Conservation (phyloP, 1,140 invertebrate species). For the Ceratosolen solmsi region DNA sequence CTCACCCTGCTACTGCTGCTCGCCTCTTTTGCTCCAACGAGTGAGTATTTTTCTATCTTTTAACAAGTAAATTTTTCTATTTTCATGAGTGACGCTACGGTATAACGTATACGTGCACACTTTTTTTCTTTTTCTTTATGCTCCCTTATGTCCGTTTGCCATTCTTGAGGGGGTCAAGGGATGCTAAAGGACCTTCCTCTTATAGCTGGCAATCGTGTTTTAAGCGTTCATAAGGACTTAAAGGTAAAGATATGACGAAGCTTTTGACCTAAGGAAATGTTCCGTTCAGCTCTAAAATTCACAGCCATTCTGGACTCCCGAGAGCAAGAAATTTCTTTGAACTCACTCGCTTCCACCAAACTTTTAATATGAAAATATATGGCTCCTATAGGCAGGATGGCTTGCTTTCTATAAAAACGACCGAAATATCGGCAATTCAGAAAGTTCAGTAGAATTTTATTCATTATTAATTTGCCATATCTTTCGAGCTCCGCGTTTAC, state of each 20-base stretch:
- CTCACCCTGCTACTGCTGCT: conserved; percentile 37
- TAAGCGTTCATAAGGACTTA: background rate
- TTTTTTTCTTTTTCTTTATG: background rate
- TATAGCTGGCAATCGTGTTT: background rate
- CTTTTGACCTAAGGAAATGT: background rate
- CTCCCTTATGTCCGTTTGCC: background rate
- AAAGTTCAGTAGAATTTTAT: too few relatives aligned
- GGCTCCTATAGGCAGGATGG: too few relatives aligned
- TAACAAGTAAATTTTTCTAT: conserved; percentile 6
- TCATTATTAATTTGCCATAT: too few relatives aligned
- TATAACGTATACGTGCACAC: background rate
- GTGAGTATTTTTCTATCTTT: conserved; percentile 39
- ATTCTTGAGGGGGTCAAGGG: background rate
- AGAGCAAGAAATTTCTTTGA: background rate
- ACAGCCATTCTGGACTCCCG: background rate
- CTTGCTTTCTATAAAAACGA: too few relatives aligned
- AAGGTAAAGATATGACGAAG: background rate
- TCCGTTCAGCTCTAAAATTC: background rate
- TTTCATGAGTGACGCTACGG: background rate
- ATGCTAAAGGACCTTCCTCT: background rate
- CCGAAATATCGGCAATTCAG: too few relatives aligned
- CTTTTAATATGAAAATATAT: background rate
- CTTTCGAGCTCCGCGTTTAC: too few relatives aligned
- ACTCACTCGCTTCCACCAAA: background rate
- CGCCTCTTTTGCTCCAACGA: conserved; percentile 20